Evolutionary conservation across 2,113 vertebrate species (phyloP).

Genomic region (Irena cyanogastra): DNA sequence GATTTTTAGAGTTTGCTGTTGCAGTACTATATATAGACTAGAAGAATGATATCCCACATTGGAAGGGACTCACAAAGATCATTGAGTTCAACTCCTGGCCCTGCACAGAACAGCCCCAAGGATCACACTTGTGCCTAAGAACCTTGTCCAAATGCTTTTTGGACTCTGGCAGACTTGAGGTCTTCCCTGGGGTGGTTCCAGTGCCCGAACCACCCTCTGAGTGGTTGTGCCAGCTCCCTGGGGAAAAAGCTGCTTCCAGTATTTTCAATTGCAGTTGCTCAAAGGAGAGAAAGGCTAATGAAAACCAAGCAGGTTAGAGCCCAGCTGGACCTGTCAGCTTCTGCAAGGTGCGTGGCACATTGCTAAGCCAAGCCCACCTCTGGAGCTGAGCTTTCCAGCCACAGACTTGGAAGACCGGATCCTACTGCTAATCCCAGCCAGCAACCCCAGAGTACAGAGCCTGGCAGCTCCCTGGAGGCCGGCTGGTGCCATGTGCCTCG

Average conservation of each 20-base stretch:
- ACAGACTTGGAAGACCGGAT: not conserved
- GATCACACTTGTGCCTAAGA: not conserved
- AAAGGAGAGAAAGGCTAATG: not conserved
- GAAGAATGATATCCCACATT: not conserved
- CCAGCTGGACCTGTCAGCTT: not conserved
- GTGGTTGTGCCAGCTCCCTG: not conserved
- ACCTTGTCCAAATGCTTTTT: not conserved
- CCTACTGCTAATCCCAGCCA: not conserved
- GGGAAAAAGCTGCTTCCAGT: not conserved
- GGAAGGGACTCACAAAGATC: not conserved
- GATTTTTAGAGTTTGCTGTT: not conserved
- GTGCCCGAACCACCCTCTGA: not conserved
- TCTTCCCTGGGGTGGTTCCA: not conserved
- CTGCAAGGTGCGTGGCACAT: not conserved
- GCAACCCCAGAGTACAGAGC: not conserved
- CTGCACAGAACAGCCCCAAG: not conserved
- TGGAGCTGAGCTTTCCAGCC: not conserved
- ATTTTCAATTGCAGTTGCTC: not conserved
- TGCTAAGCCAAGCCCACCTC: not conserved
- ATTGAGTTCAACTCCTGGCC: not conserved
- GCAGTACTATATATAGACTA: not conserved
- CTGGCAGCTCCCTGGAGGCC: not conserved
- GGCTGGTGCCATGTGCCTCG: not conserved
- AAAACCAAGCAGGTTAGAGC: not conserved
- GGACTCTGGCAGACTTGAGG: not conserved